phyloP scores from a whole-genome alignment of 35 echinoderm and acorn worm genomes.

The Apostichopus californicus region DNA sequence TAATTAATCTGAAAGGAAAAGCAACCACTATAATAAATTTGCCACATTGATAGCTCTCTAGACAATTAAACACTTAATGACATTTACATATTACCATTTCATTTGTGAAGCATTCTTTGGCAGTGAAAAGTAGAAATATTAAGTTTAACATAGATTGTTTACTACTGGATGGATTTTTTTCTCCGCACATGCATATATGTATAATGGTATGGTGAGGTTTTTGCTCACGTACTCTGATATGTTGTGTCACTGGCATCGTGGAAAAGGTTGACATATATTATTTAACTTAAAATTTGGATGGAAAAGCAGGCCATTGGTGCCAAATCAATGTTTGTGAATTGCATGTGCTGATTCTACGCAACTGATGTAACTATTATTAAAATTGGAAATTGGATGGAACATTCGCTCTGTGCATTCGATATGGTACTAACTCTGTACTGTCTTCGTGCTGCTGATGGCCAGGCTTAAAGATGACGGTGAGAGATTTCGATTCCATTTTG shows the following conservation, averaged over 20 bases:
- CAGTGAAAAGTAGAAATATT: too few species aligned
- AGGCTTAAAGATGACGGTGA: constrained; percentile 7
- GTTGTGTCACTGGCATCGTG: neutral
- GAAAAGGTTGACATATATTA: neutral
- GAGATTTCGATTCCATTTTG: neutral
- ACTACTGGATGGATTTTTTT: too few species aligned
- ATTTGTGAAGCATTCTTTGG: too few species aligned
- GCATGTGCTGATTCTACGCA: neutral
- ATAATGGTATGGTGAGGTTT: too few species aligned
- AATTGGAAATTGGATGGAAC: constrained; percentile 19
- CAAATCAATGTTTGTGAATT: neutral
- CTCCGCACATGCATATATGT: too few species aligned
- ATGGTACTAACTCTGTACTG: too few species aligned
- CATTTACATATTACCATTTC: neutral
- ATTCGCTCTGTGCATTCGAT: constrained; percentile 17
- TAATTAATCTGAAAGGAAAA: too few species aligned
- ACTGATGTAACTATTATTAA: neutral
- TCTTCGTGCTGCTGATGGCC: neutral
- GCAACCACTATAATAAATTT: too few species aligned
- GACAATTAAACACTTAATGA: neutral
- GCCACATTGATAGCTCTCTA: neutral
- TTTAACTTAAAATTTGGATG: neutral
- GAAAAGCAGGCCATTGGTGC: neutral
- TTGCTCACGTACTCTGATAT: neutral
- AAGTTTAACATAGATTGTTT: too few species aligned